phyloP scores from a whole-genome alignment of 2,797 vertebrate species.

The Pseudopleuronectes americanus region DNA sequence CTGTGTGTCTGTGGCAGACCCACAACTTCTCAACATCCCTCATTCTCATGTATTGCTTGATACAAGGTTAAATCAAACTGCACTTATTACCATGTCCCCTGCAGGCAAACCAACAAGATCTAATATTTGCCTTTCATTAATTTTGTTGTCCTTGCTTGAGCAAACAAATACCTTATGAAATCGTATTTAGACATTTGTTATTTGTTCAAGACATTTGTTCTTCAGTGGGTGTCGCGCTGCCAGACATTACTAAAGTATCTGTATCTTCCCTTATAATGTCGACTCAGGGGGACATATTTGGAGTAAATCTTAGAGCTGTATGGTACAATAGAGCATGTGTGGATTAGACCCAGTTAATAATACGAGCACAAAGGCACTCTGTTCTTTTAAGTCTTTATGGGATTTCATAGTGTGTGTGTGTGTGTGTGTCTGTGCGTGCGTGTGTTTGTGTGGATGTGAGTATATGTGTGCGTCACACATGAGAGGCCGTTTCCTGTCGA shows the following conservation, averaged over 20 bases:
- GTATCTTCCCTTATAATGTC: conserved; percentile 51
- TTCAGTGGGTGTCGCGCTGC: conserved; percentile 34
- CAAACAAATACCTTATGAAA: conserved; percentile 59
- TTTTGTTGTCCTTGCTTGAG: conserved; percentile 42
- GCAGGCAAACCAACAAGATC: conserved; percentile 22
- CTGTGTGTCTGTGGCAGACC: conserved; percentile 14
- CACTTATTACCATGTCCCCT: conserved; percentile 21
- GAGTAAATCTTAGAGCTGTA: conserved; percentile 66
- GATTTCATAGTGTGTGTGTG: conserved; percentile 69
- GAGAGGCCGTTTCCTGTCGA: conserved; percentile 82
- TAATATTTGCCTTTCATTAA: conserved; percentile 49
- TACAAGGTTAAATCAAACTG: conserved; percentile 46
- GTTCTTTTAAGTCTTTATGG: conserved; percentile 81
- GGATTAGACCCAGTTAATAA: conserved; percentile 80
- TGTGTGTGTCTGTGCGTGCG: conserved; percentile 12
- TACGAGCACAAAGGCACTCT: conserved; percentile 71
- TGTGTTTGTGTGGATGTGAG: conserved; percentile 24
- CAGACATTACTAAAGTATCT: conserved; percentile 53
- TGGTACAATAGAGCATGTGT: conserved; percentile 72
- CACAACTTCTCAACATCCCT: conserved; percentile 26
- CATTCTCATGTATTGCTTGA: conserved; percentile 19
- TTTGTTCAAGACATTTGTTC: conserved; percentile 49
- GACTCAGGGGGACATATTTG: conserved; percentile 60
- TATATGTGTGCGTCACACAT: conserved; percentile 60
- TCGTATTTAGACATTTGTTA: conserved; percentile 54